Evolutionary conservation across 2,888 invertebrate genomes (phyloP), one percentile per base, ranked within the genome.

Genomic region (Trachelus iudaicus): DNA sequence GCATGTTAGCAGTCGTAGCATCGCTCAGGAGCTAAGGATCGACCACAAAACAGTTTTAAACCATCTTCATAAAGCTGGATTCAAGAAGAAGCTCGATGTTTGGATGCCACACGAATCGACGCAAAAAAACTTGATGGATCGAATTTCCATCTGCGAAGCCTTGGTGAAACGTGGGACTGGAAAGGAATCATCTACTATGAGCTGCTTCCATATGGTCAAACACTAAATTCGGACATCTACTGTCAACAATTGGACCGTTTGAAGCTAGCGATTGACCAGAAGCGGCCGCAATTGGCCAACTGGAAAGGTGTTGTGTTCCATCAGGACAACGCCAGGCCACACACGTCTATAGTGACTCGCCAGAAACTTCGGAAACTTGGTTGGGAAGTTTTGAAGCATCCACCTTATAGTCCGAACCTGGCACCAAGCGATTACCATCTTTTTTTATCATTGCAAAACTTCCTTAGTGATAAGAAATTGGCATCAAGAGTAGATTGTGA

Each of bases 361-460:
- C 78, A 86, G 77, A 85, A 85, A 76, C 77, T 85, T 40, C 73
- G 31, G 31, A 1, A 31, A 31, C 31, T 31, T 31, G 75, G 83
- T 77, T 81, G 79, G 78, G 81, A 81, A 73, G 82, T 77, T 82
- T 79, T 83, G 40, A 79, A 80, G 81, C 85, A 85, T 75, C 87
- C 84, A 81, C 81, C 82, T 69, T 83, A 84, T 81, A 84, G 84
- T 75, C 84, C 88, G 84, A 85, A 88, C 82, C 82, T 89, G 82
- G 87, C 88, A 23, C 87, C 88, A 82, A 87, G 85, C 77, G 83
- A 88, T 84, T 88, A 88, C 77, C 81, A 88, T 69, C 77, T 31
- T 89, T 83, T 84, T 87, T 79, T 87, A 33, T 75, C 80, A 71
- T 73, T 80, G 79, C 77, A 34, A 81, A 85, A 84, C 80, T 78